A percentile compares a stretch with the other conserved stretches of the same genome.
Conservation (phyloP, 2,113 vertebrate species). For the Silurus glanis region DNA sequence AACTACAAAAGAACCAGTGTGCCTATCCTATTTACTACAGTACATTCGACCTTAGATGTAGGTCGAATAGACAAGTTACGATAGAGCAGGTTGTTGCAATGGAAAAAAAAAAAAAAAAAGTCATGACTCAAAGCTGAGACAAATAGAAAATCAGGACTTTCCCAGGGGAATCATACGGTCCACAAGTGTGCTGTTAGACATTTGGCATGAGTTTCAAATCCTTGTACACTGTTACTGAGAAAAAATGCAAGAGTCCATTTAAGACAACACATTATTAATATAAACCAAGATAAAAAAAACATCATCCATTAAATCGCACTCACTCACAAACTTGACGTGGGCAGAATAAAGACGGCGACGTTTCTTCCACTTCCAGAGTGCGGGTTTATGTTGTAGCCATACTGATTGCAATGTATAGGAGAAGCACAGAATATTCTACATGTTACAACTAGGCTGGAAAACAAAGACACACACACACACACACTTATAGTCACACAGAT, state of each 20-base stretch:
- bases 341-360: not conserved
- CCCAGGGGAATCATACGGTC: not conserved
- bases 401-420: not conserved
- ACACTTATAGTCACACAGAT: not conserved
- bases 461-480: slow-evolving; percentile 26
- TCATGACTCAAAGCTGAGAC: not conserved
- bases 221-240: not conserved
- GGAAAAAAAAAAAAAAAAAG: not conserved
- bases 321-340: slow-evolving; percentile 30
- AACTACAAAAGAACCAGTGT: not conserved
- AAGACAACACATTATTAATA: not conserved
- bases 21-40: not conserved
- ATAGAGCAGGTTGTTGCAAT: not conserved
- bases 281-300: not conserved
- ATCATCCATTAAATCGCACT: slow-evolving; percentile 15
- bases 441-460: slow-evolving; percentile 18
- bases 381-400: not conserved
- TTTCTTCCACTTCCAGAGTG: not conserved
- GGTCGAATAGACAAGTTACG: too few species aligned
- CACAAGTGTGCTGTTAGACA: not conserved
- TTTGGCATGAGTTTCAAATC: slow-evolving; percentile 2
- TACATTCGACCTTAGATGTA: not conserved
- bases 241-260: not conserved
- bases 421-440: not conserved
- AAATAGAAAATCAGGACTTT: not conserved